Evolutionary conservation across 2,888 invertebrate species (phyloP).

Genomic region (Tenthredo livida): DNA sequence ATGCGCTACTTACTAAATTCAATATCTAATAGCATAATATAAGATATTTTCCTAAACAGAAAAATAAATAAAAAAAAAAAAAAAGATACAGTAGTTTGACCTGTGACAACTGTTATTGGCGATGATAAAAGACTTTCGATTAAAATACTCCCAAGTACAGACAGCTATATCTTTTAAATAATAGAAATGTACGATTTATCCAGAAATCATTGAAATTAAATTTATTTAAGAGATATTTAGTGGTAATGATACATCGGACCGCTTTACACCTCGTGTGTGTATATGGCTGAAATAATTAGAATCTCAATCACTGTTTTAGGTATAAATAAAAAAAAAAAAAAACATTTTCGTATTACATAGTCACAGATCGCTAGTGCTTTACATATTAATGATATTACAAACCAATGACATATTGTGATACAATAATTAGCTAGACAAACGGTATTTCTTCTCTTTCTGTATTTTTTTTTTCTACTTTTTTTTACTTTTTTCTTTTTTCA

Average conservation of each 20-base stretch:
- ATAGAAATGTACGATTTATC: constrained; percentile 14
- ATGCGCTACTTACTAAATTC: neutral
- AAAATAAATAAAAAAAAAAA: too few relatives aligned
- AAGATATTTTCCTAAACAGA: neutral
- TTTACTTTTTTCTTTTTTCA: neutral
- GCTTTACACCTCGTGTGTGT: too few relatives aligned
- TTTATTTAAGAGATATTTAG: neutral
- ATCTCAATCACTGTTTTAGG: constrained; percentile 6
- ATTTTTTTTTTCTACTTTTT: neutral
- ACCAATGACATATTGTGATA: constrained; percentile 6
- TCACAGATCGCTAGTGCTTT: constrained; percentile 12
- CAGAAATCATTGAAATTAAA: neutral
- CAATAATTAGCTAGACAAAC: constrained; percentile 7
- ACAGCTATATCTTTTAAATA: neutral
- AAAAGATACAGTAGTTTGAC: neutral
- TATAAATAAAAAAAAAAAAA: neutral
- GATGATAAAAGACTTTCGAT: neutral
- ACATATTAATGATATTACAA: constrained; percentile 14
- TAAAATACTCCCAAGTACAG: constrained; percentile 19
- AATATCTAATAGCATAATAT: neutral
- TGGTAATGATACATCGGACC: constrained; percentile 1
- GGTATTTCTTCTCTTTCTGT: neutral
- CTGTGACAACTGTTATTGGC: neutral
- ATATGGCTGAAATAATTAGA: neutral
- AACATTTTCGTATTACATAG: neutral